phyloP scores from a whole-genome alignment of 2,113 vertebrate species.

The Perognathus longimembris region DNA sequence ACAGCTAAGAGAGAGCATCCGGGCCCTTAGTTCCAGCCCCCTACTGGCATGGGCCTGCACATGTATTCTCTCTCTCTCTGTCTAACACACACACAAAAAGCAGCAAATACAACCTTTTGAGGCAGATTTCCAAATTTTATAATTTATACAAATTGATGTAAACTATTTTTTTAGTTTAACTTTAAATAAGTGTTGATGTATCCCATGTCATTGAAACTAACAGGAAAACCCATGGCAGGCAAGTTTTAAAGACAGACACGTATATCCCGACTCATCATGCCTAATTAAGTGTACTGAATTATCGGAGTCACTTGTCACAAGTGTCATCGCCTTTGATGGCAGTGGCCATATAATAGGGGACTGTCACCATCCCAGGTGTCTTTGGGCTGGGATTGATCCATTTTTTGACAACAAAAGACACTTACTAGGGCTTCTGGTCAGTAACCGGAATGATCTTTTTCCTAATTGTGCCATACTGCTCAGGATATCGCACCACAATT shows the following conservation, averaged over 20 bases:
- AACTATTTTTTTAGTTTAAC: slow-evolving; percentile 27
- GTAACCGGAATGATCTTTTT: slow-evolving; percentile 79
- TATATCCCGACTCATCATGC: slow-evolving; percentile 79
- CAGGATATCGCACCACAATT: slow-evolving; percentile 78
- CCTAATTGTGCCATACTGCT: slow-evolving; percentile 79
- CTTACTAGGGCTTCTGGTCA: slow-evolving; percentile 72
- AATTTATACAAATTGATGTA: slow-evolving; percentile 47
- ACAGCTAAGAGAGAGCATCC: too few species aligned
- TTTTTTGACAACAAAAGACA: slow-evolving; percentile 82
- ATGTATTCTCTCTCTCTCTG: too few species aligned
- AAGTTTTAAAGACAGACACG: slow-evolving; percentile 74
- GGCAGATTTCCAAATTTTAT: slow-evolving; percentile 8
- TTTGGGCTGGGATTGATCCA: slow-evolving; percentile 79
- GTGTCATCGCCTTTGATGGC: slow-evolving; percentile 68
- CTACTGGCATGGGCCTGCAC: too few species aligned
- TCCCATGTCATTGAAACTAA: slow-evolving; percentile 28
- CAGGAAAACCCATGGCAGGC: slow-evolving; percentile 41
- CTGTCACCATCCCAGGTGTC: slow-evolving; percentile 76
- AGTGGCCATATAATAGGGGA: slow-evolving; percentile 81
- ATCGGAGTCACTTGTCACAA: slow-evolving; percentile 83
- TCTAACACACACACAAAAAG: not conserved
- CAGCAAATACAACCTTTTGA: slow-evolving; percentile 42
- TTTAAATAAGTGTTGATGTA: slow-evolving; percentile 50
- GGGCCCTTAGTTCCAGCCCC: too few species aligned
- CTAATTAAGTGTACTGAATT: slow-evolving; percentile 86